Conservation (phyloP, 2,888 invertebrate genomes). For the Cerastoderma edule region DNA sequence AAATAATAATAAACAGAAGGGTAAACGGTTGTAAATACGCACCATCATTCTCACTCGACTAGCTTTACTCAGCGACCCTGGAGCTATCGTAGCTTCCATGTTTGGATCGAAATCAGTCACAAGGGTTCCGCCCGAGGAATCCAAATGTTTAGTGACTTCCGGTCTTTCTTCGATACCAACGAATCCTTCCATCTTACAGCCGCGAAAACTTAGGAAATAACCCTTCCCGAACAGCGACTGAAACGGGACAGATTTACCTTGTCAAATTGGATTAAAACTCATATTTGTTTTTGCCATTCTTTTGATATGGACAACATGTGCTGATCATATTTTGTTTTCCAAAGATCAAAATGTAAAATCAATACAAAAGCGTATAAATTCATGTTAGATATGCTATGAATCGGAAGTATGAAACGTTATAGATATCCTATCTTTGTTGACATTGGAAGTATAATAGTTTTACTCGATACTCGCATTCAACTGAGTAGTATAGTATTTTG, state of each 20-base stretch:
- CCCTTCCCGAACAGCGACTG: conserved; percentile 52
- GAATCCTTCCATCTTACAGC: conserved; percentile 57
- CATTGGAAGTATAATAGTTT: too few relatives aligned
- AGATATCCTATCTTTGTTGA: too few relatives aligned
- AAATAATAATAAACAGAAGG: background rate
- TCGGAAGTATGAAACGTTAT: too few relatives aligned
- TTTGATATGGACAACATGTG: too few relatives aligned
- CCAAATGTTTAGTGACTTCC: conserved; percentile 42
- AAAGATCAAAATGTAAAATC: too few relatives aligned
- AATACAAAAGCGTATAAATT: too few relatives aligned
- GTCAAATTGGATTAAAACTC: too few relatives aligned
- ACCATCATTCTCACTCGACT: conserved; percentile 58
- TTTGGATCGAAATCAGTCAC: conserved; percentile 44
- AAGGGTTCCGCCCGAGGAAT: conserved; percentile 42
- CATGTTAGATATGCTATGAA: too few relatives aligned
- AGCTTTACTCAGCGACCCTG: conserved; percentile 32
- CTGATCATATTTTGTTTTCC: too few relatives aligned
- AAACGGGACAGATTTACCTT: conserved; percentile 11
- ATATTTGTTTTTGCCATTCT: too few relatives aligned
- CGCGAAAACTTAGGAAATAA: conserved; percentile 49
- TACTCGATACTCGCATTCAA: too few relatives aligned
- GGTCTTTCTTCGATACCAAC: conserved; percentile 59
- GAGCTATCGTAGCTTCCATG: conserved; percentile 40
- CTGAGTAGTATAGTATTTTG: too few relatives aligned
- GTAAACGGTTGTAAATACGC: background rate